Evolutionary conservation across 2,113 vertebrate genomes (phyloP).

Genomic region (Triplophysa dalaica): DNA sequence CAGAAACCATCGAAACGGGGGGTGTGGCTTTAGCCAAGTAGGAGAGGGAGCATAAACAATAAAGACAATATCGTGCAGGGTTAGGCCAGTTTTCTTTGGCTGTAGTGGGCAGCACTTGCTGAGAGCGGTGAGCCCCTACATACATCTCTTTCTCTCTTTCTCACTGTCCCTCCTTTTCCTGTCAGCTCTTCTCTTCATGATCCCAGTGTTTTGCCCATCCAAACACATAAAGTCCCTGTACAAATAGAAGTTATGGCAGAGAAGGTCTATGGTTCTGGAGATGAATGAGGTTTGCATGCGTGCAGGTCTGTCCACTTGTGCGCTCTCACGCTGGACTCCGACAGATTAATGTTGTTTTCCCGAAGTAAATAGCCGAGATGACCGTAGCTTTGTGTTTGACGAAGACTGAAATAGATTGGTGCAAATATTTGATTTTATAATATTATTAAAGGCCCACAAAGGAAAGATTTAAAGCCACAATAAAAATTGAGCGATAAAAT

Average conservation of each 20-base stretch:
- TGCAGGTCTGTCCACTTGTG: slow-evolving; percentile 29
- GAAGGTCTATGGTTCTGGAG: slow-evolving; percentile 5
- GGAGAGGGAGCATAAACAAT: neutral
- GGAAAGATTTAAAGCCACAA: slow-evolving; percentile 9
- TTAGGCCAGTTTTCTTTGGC: slow-evolving; percentile 39
- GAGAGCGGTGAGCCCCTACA: slow-evolving; percentile 42
- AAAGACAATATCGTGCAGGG: slow-evolving; percentile 33
- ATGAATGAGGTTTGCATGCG: slow-evolving; percentile 29
- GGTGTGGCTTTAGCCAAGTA: neutral
- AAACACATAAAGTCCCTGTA: slow-evolving; percentile 38
- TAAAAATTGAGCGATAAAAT: slow-evolving; percentile 23
- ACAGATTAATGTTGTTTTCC: slow-evolving; percentile 45
- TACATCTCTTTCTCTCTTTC: slow-evolving; percentile 10
- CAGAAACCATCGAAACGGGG: slow-evolving; percentile 9
- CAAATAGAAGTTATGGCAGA: slow-evolving; percentile 35
- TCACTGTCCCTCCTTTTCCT: slow-evolving; percentile 6
- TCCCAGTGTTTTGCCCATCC: slow-evolving; percentile 33
- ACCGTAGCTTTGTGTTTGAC: slow-evolving; percentile 14
- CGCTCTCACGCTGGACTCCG: slow-evolving; percentile 26
- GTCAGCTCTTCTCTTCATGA: slow-evolving; percentile 31
- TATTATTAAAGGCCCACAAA: slow-evolving; percentile 31
- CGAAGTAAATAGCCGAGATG: slow-evolving; percentile 30
- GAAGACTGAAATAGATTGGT: slow-evolving; percentile 36
- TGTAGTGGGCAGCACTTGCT: slow-evolving; percentile 44
- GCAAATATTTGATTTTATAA: slow-evolving; percentile 42